These are phyloP conservation scores for Abscondita cerata DNA, from an alignment of 2,888 invertebrate species.

Conservation along the genomic window DNA sequence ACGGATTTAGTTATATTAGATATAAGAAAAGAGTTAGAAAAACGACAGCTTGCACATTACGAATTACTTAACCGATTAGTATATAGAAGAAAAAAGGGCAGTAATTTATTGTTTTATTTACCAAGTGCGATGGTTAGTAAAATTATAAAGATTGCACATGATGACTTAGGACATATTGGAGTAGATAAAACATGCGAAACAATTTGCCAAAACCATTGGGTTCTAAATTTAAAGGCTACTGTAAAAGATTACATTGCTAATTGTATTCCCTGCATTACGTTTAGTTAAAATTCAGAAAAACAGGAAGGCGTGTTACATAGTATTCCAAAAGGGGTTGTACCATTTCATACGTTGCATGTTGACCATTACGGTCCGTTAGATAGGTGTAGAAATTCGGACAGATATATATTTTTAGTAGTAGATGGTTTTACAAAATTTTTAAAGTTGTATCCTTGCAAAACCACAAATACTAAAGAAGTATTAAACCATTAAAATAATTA, in stretches of 20 bases:
- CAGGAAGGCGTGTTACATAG: slow-evolving; percentile 10
- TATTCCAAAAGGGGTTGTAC: slow-evolving; percentile 2
- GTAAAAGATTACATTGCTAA: slow-evolving; percentile 5
- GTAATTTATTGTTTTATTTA: slow-evolving; percentile 34
- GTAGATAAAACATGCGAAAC: neutral
- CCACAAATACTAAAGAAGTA: too few species aligned
- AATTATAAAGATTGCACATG: slow-evolving; percentile 42
- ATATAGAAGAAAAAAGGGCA: slow-evolving; percentile 13
- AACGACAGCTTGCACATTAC: neutral
- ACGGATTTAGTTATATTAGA: neutral
- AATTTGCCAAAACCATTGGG: slow-evolving; percentile 11
- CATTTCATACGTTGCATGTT: neutral
- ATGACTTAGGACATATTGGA: slow-evolving; percentile 47
- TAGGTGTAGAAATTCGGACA: neutral
- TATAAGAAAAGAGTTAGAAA: neutral
- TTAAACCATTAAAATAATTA: too few species aligned
- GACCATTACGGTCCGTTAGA: slow-evolving; percentile 18
- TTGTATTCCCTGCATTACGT: slow-evolving; percentile 13
- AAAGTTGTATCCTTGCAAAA: too few species aligned
- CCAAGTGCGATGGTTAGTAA: slow-evolving; percentile 41
- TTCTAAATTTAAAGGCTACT: neutral
- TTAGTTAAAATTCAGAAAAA: neutral
- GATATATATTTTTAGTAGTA: slow-evolving; percentile 14
- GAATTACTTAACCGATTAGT: slow-evolving; percentile 13
- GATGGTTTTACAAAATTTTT: slow-evolving; percentile 13